phyloP scores from a whole-genome alignment of 2,797 vertebrate species.

The Discoglossus pictus region DNA sequence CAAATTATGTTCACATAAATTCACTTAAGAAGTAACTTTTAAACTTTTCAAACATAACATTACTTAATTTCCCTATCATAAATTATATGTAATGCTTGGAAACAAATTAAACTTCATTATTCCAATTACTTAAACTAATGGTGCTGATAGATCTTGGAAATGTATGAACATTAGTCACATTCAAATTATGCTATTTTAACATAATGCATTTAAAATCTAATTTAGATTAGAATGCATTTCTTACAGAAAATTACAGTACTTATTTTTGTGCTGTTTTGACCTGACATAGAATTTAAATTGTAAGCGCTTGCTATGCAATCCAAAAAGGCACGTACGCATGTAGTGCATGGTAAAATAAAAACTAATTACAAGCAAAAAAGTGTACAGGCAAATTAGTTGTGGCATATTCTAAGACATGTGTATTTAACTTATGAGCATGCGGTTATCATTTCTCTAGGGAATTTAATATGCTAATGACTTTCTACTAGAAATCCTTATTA shows the following conservation, averaged over 20 bases:
- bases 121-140: constrained; percentile 47
- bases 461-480: constrained; percentile 50
- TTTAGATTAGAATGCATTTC: constrained; percentile 19
- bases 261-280: constrained; percentile 32
- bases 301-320: constrained; percentile 15
- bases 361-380: constrained; percentile 48
- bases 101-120: constrained; percentile 50
- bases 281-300: constrained; percentile 8
- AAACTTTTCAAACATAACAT: constrained; percentile 36
- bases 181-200: constrained; percentile 12
- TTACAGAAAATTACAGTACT: constrained; percentile 2
- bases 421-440: constrained; percentile 42
- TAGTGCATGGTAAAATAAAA: constrained; percentile 39
- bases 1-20: constrained; percentile 15
- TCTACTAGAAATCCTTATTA: constrained; percentile 41
- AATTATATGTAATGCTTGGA: constrained; percentile 44
- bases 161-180: constrained; percentile 10
- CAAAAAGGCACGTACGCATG: constrained; percentile 37
- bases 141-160: constrained; percentile 28
- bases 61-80: constrained; percentile 24
- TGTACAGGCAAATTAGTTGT: constrained; percentile 45
- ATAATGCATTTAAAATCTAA: constrained; percentile 20
- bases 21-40: constrained; percentile 35
- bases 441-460: constrained; percentile 44
- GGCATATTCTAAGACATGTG: constrained; percentile 39